These are phyloP conservation scores for Todus mexicanus DNA, from an alignment of 2,797 vertebrate genomes.

Conservation along the genomic window DNA sequence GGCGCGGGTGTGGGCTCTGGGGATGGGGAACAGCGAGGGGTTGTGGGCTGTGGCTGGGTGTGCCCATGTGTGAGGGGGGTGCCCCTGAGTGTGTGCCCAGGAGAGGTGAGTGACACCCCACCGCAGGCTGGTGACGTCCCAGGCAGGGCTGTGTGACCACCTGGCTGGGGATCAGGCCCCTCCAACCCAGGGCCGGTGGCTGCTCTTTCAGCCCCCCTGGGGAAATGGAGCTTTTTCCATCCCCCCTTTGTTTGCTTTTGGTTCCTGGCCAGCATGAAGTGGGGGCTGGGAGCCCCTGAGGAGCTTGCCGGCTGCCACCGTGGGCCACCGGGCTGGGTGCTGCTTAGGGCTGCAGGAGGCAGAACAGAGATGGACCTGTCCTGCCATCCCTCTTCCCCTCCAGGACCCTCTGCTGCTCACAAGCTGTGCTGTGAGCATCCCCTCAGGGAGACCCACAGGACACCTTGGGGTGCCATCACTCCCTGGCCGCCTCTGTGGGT, in stretches of 20 bases:
- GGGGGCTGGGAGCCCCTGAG: background rate
- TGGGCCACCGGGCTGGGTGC: no score
- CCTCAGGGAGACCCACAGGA: background rate
- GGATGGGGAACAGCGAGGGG: background rate
- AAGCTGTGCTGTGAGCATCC: background rate
- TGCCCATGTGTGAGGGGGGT: no score
- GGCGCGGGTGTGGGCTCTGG: no score
- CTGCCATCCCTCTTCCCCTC: background rate
- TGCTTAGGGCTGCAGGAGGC: rapidly evolving
- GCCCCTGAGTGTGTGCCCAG: background rate
- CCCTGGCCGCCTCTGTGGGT: background rate
- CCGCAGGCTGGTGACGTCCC: background rate
- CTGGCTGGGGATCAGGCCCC: background rate
- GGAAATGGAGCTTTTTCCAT: background rate
- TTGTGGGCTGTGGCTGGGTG: background rate
- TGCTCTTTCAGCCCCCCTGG: background rate
- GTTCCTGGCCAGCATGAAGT: background rate
- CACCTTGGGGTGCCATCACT: background rate
- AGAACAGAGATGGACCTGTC: background rate
- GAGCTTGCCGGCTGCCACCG: background rate
- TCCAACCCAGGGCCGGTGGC: background rate
- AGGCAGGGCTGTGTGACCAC: background rate
- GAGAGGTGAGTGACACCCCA: background rate
- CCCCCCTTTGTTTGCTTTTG: background rate
- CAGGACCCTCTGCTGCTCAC: background rate